Percentiles rank a stretch among this genome's conserved stretches.
These are phyloP conservation scores for Azemiops feae DNA, from an alignment of 2,113 vertebrate genomes.

Conservation along the genomic window DNA sequence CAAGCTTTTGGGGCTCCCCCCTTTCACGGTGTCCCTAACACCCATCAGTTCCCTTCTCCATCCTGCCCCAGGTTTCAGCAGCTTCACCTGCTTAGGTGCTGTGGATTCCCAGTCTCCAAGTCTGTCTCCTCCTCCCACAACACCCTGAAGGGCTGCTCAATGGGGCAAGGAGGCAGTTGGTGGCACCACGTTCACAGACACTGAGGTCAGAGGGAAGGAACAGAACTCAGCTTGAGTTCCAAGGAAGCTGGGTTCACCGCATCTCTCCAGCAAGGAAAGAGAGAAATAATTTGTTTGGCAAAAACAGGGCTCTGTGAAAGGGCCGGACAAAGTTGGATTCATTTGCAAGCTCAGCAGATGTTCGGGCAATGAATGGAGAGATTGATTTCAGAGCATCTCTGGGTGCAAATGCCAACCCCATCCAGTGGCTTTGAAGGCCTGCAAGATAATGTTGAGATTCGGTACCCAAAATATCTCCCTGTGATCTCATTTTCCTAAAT, in stretches of 20 bases:
- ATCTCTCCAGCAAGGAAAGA: slow-evolving; percentile 51
- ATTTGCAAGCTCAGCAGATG: slow-evolving; percentile 68
- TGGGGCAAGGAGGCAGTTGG: background rate
- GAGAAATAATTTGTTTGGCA: slow-evolving; percentile 67
- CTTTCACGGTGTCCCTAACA: background rate
- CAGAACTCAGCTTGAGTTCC: background rate
- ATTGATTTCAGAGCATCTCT: slow-evolving; percentile 53
- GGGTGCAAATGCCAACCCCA: slow-evolving; percentile 60
- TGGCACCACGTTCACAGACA: background rate
- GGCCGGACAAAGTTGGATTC: slow-evolving; percentile 68
- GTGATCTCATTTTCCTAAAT: slow-evolving; percentile 46
- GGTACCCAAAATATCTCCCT: slow-evolving; percentile 49
- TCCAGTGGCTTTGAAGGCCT: slow-evolving; percentile 43
- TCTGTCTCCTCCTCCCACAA: slow-evolving; percentile 7
- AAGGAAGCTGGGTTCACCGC: slow-evolving; percentile 32
- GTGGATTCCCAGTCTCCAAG: background rate
- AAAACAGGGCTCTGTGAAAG: slow-evolving; percentile 43
- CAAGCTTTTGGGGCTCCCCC: background rate
- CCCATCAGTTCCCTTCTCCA: background rate
- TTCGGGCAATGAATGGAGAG: slow-evolving; percentile 61
- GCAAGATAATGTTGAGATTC: slow-evolving; percentile 44
- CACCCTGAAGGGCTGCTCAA: slow-evolving; percentile 19
- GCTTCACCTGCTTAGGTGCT: background rate
- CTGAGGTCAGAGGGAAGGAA: background rate
- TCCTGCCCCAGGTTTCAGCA: background rate